Percentiles rank a stretch among this genome's conserved stretches.
Evolutionary conservation across 2,888 invertebrate species (phyloP).

Genomic region (Sepioteuthis lessoniana): DNA sequence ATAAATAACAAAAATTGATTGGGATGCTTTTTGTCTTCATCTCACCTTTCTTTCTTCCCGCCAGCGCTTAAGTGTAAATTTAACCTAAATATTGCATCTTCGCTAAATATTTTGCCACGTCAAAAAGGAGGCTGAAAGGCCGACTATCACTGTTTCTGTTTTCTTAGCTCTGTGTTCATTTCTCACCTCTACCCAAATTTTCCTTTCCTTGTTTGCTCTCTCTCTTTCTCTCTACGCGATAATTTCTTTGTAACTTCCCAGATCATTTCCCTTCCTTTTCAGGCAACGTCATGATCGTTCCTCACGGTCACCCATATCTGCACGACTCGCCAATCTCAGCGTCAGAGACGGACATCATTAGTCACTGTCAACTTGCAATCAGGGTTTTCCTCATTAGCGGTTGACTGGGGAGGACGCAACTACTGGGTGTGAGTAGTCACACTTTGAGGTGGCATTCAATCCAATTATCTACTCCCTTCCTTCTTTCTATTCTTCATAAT

Average conservation of each 20-base stretch:
- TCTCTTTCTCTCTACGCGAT: not conserved
- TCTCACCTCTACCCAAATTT: not conserved
- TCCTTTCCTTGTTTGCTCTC: not conserved
- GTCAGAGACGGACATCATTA: constrained; percentile 8
- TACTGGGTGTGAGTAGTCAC: not conserved
- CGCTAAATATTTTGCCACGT: not conserved
- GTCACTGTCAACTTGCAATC: not conserved
- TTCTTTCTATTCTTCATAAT: not conserved
- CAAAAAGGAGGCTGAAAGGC: not conserved
- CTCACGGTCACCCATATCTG: not conserved
- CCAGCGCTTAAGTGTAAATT: not conserved
- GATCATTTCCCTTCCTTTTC: too few relatives aligned
- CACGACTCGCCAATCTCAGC: not conserved
- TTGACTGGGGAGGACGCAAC: not conserved
- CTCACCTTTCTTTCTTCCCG: not conserved
- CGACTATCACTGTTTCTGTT: not conserved
- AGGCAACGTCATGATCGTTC: too few relatives aligned
- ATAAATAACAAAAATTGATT: too few relatives aligned
- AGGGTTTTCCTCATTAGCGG: not conserved
- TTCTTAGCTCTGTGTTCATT: too few relatives aligned
- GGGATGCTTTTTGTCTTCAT: too few relatives aligned
- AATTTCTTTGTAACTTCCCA: too few relatives aligned
- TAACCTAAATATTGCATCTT: not conserved
- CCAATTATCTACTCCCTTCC: not conserved
- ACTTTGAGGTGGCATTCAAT: not conserved